Evolutionary conservation across 2,113 vertebrate species (phyloP).

Genomic region (Chinchilla lanigera): DNA sequence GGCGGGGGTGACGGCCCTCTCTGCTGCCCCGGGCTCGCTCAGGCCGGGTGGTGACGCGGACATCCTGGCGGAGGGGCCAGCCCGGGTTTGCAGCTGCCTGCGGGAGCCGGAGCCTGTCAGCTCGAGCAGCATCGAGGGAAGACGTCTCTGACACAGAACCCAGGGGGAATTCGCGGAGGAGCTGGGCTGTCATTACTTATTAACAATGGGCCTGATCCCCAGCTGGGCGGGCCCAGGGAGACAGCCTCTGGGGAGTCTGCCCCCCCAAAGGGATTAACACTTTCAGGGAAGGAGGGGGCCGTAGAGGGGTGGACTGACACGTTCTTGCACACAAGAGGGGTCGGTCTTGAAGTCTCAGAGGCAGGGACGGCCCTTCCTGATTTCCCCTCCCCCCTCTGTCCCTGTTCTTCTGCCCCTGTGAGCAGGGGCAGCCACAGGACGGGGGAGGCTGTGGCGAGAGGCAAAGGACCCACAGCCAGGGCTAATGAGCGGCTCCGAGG

Average conservation of each 20-base stretch:
- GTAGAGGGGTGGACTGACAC: slow-evolving; percentile 31
- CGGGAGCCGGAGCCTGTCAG: slow-evolving; percentile 68
- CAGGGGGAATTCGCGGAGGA: slow-evolving; percentile 64
- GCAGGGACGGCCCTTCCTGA: neutral
- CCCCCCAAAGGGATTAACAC: slow-evolving; percentile 64
- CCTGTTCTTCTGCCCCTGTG: neutral
- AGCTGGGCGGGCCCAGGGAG: slow-evolving; percentile 69
- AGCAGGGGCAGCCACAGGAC: neutral
- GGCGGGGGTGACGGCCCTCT: neutral
- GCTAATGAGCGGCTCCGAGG: neutral
- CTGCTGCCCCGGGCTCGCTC: slow-evolving; percentile 1
- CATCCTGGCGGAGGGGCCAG: slow-evolving; percentile 61
- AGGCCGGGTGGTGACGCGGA: slow-evolving; percentile 5
- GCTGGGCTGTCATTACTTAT: slow-evolving; percentile 76
- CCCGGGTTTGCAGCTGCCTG: slow-evolving; percentile 64
- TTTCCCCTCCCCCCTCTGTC: neutral
- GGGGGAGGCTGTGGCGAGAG: neutral
- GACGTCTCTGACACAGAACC: slow-evolving; percentile 73
- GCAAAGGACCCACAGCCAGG: slow-evolving; percentile 4
- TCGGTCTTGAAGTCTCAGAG: slow-evolving; percentile 3
- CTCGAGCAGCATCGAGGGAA: slow-evolving; percentile 56
- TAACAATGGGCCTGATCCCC: slow-evolving; percentile 80
- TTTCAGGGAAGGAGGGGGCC: slow-evolving; percentile 64
- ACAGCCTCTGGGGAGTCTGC: slow-evolving; percentile 66
- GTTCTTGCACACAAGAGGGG: neutral